A percentile compares a stretch with the other conserved stretches of the same genome.
Evolutionary conservation across 2,797 vertebrate genomes (phyloP).

Genomic region (Leuciscus waleckii): DNA sequence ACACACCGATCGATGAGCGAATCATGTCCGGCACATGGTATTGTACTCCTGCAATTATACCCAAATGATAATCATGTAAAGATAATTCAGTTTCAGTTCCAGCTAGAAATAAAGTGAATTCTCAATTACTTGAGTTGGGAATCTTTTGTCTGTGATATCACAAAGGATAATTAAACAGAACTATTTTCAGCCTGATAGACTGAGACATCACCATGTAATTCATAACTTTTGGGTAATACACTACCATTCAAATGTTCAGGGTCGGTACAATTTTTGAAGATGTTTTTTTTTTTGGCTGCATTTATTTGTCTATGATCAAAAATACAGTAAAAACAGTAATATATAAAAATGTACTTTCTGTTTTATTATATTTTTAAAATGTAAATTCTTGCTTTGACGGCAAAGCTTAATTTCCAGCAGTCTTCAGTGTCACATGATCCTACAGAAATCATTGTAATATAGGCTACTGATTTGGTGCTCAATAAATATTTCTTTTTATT

Average conservation of each 20-base stretch:
- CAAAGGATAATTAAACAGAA: background rate
- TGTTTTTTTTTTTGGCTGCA: background rate
- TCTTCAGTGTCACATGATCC: background rate
- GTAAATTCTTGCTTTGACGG: no score
- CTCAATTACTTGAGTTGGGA: background rate
- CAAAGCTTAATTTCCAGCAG: background rate
- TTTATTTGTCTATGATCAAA: background rate
- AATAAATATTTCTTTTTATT: background rate
- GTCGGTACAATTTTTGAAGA: background rate
- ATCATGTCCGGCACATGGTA: conserved; percentile 17
- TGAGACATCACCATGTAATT: background rate
- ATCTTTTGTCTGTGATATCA: conserved; percentile 4
- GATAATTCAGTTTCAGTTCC: conserved; percentile 51
- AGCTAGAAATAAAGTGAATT: conserved; percentile 20
- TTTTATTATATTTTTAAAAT: background rate
- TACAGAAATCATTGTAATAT: background rate
- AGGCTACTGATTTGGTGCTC: background rate
- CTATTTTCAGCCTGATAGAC: background rate
- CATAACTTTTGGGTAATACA: background rate
- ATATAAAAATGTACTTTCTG: no score
- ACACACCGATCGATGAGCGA: conserved; percentile 41
- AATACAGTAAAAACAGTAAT: background rate
- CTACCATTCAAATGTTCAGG: background rate
- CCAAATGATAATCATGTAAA: conserved; percentile 53
- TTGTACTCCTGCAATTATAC: conserved; percentile 45